phyloP scores from a whole-genome alignment of 2,888 invertebrate species.

The Agapostemon virescens region DNA sequence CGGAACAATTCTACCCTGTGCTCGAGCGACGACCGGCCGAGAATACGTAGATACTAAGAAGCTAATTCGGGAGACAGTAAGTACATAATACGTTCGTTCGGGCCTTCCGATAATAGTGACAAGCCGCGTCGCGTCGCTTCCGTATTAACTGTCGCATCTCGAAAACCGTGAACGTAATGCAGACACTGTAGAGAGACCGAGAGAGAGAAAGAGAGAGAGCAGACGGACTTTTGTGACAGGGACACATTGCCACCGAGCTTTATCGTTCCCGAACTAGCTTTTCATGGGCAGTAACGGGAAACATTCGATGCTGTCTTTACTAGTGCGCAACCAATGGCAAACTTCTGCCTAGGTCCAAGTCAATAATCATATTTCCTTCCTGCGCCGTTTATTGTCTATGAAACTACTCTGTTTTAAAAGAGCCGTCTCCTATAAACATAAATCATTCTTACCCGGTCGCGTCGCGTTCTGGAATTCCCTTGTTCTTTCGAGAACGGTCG shows the following conservation, averaged over 20 bases:
- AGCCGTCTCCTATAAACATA: conserved; percentile 21
- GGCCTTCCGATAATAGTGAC: conserved; percentile 2
- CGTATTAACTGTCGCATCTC: conserved; percentile 30
- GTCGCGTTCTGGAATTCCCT: conserved; percentile 1
- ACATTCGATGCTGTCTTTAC: conserved; percentile 45
- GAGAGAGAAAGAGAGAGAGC: background rate
- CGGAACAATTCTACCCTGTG: background rate
- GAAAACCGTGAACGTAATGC: conserved; percentile 38
- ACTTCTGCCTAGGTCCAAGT: conserved; percentile 34
- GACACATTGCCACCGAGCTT: conserved; percentile 45
- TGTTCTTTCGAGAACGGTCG: background rate
- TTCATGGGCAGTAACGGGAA: conserved; percentile 54
- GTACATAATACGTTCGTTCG: background rate
- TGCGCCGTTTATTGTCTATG: conserved; percentile 29
- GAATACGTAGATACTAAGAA: background rate
- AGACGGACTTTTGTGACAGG: conserved; percentile 38
- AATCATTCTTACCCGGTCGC: conserved; percentile 33
- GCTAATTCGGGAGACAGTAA: conserved; percentile 5
- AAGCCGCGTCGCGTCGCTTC: background rate
- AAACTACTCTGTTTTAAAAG: conserved; percentile 22
- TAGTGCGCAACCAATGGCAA: conserved; percentile 45
- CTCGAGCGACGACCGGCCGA: background rate
- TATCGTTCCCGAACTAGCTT: conserved; percentile 47
- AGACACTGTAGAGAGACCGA: conserved; percentile 8
- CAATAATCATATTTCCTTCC: conserved; percentile 50